phyloP scores from a whole-genome alignment of 2,113 vertebrate genomes.

The Camelus dromedarius region DNA sequence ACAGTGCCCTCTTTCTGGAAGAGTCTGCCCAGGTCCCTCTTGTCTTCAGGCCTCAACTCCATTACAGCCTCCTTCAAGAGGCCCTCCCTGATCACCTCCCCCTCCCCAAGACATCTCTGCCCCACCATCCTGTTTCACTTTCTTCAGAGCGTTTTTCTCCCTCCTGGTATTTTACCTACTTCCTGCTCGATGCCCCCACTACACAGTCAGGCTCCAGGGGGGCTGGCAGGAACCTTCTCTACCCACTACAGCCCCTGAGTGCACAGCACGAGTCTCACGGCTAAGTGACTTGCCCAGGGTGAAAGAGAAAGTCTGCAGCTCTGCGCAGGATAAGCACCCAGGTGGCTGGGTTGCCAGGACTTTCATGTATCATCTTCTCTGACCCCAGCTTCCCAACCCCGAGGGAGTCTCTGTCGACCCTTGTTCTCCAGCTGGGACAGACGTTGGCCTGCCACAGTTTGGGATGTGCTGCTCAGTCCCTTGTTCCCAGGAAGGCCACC shows the following conservation, averaged over 20 bases:
- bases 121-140: slow-evolving; percentile 23
- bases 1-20: not conserved
- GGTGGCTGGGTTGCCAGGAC: not conserved
- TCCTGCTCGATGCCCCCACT: not conserved
- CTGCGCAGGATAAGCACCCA: not conserved
- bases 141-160: not conserved
- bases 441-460: not conserved
- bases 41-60: not conserved
- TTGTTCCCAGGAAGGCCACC: not conserved
- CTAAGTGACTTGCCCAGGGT: not conserved
- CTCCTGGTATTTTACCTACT: not conserved
- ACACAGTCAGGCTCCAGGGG: not conserved
- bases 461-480: not conserved
- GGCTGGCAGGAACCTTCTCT: not conserved
- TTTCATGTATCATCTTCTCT: not conserved
- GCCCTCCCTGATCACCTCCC: not conserved
- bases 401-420: not conserved
- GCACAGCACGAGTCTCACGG: accelerated
- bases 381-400: not conserved
- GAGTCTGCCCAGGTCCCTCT: not conserved
- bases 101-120: not conserved
- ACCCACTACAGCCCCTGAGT: not conserved
- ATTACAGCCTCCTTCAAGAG: not conserved
- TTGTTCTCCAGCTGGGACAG: not conserved
- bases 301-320: not conserved